Evolutionary conservation across 2,888 invertebrate species (phyloP), one percentile per base, ranked within the genome.

Genomic region (Netelia melanura): DNA sequence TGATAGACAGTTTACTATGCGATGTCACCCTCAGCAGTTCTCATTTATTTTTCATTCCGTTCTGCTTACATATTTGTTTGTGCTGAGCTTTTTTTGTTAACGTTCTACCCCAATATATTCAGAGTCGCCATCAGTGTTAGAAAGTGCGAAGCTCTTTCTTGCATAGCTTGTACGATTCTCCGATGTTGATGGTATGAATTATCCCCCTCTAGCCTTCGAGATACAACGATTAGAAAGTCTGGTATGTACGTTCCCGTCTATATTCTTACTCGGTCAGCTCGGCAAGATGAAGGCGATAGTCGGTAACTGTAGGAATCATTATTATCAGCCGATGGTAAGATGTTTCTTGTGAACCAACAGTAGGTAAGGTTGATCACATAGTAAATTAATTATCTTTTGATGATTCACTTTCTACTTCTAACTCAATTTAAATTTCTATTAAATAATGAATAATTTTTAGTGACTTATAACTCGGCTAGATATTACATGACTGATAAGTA

Each of bases 91-190:
- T 48, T 48, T 14, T 38, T 38, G 6, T 48, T 48, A 48, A 48
- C 48, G 14, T 48, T 48, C 11, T 3, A 14, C 17, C 10, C 14
- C n/a, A 71, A 56, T 2, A 54, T 23, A 43, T 25, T 17, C 64
- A 21, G 43, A 62, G 21, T n/a, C 62, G 71, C 54, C 79, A 79
- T 79, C 79, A n/a, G 10, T 17, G 17, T 44, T 56, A 52, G n/a
- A 38, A 64, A 23, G 14, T 11, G 43, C 17, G 64, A 79, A 79
- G 62, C 71, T 79, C 6, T 10, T n/a, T 21, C 30, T 10, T 25
- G 11, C 25, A 17, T 9, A 58, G 17, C 21, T 58, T 8, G 58
- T 30, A 2, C 30, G 10, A 25, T 70, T 8, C 17, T 70, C 54
- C n/a, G 25, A 3, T 9, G 30, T 5, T 70, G 54, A 56, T 3